Evolutionary conservation across 2,797 vertebrate species (phyloP).

Genomic region (Clarias platycephalus): DNA sequence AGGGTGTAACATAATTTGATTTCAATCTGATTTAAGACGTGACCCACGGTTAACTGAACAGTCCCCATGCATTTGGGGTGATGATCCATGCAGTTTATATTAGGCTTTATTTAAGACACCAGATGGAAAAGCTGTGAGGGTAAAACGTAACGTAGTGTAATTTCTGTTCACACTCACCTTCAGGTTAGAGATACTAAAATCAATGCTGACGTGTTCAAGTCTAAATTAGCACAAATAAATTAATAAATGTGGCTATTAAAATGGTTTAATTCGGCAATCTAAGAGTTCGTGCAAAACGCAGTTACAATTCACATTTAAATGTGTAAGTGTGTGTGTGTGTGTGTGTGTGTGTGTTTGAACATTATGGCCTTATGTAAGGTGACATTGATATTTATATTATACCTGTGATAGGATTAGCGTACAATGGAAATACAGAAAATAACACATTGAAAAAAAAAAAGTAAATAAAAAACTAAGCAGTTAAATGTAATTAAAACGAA

Average conservation of each 20-base stretch:
- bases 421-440: background rate
- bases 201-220: background rate
- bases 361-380: background rate
- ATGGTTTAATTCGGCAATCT: background rate
- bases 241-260: too few relatives aligned
- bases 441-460: background rate
- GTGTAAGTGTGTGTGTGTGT: background rate
- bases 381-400: background rate
- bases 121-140: background rate
- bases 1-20: slow-evolving; percentile 11
- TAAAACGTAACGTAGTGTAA: background rate
- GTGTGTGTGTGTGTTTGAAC: background rate
- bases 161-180: background rate
- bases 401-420: background rate
- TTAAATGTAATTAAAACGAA: background rate
- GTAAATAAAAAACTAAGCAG: background rate
- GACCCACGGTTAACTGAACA: slow-evolving; percentile 20
- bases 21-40: background rate
- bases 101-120: background rate
- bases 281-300: too few relatives aligned
- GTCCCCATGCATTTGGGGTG: slow-evolving; percentile 26
- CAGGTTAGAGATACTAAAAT: background rate
- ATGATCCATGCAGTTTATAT: slow-evolving; percentile 11
- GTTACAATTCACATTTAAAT: too few relatives aligned
- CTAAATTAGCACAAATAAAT: background rate